Evolutionary conservation across 2,113 vertebrate genomes (phyloP).

Genomic region (Hydrochoerus hydrochaeris): DNA sequence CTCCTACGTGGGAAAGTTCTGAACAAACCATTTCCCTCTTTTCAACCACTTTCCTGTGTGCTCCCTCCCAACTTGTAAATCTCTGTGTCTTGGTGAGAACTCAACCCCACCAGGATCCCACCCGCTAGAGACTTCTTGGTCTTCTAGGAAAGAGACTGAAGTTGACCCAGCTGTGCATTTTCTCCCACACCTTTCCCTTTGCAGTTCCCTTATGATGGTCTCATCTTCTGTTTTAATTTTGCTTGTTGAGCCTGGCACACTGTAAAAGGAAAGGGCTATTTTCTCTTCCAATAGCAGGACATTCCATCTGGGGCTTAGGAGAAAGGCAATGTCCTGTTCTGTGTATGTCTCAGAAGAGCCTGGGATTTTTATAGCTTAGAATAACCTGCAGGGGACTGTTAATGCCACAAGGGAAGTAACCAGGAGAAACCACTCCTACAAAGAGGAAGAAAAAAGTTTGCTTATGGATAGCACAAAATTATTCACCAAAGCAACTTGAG

Average conservation of each 20-base stretch:
- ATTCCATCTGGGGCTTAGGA: constrained; percentile 8
- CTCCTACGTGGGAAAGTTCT: not conserved
- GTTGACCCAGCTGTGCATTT: not conserved
- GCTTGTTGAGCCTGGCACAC: not conserved
- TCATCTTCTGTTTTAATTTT: not conserved
- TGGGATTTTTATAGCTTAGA: constrained; percentile 19
- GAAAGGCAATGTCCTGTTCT: constrained; percentile 26
- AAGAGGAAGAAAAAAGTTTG: not conserved
- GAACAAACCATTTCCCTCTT: not conserved
- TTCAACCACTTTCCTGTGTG: not conserved
- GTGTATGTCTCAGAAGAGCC: not conserved
- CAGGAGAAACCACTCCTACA: not conserved
- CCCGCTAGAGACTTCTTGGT: not conserved
- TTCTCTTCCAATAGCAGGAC: constrained; percentile 17
- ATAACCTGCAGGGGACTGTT: not conserved
- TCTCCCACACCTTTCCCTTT: not conserved
- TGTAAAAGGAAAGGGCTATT: not conserved
- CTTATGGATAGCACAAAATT: not conserved
- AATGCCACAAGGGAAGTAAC: constrained; percentile 14
- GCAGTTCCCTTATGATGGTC: not conserved
- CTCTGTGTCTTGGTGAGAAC: not conserved
- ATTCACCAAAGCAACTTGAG: not conserved
- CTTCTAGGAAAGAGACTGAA: not conserved
- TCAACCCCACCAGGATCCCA: not conserved
- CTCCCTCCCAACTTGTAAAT: not conserved